phyloP scores from a whole-genome alignment of 2,888 invertebrate species.

The Tipula helvola region DNA sequence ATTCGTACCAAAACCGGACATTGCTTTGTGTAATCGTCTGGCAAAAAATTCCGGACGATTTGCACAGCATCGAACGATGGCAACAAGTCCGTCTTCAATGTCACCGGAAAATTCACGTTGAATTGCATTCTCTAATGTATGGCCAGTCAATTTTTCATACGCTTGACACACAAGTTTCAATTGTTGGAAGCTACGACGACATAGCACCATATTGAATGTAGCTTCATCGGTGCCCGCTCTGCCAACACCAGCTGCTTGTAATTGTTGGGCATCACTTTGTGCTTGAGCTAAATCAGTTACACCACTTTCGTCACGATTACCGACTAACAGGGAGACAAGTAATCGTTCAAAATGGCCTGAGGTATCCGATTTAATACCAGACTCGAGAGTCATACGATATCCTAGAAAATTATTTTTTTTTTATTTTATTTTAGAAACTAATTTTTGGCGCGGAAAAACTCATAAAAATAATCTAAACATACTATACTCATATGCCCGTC shows the following conservation, averaged over 20 bases:
- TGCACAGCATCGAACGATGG: conserved; percentile 67
- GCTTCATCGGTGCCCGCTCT: conserved; percentile 74
- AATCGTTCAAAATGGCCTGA: conserved; percentile 84
- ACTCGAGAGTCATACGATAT: conserved; percentile 43
- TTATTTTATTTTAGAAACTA: background rate
- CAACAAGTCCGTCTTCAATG: conserved; percentile 58
- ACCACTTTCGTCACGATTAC: conserved; percentile 57
- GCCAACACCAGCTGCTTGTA: conserved; percentile 59
- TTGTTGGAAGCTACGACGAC: conserved; percentile 62
- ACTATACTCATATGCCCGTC: background rate
- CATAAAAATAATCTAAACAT: background rate
- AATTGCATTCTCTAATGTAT: conserved; percentile 65
- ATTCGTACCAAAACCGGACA: conserved; percentile 84
- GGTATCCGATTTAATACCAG: conserved; percentile 75
- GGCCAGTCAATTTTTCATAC: conserved; percentile 53
- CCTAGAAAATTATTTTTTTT: background rate
- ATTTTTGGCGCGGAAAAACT: background rate
- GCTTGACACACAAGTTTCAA: conserved; percentile 40
- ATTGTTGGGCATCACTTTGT: conserved; percentile 65
- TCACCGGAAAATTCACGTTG: conserved; percentile 79
- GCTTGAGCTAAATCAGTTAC: conserved; percentile 58
- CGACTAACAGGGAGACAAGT: conserved; percentile 71
- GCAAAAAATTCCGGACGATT: conserved; percentile 77
- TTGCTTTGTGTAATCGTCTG: conserved; percentile 69
- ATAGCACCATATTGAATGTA: conserved; percentile 70